Evolutionary conservation across 2,113 vertebrate species (phyloP).

Genomic region (Gymnarchus niloticus): DNA sequence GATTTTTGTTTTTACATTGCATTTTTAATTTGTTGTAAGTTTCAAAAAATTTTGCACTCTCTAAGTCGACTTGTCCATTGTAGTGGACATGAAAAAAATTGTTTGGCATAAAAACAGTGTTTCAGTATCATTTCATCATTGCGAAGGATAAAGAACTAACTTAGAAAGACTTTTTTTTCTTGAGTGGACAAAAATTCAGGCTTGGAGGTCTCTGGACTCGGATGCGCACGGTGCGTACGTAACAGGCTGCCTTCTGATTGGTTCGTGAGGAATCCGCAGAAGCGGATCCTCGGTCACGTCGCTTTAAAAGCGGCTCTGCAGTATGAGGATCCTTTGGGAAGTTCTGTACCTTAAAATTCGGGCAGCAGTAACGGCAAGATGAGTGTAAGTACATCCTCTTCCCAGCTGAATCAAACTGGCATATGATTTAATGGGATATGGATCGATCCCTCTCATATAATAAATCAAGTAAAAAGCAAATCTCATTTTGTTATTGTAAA

Average conservation of each 20-base stretch:
- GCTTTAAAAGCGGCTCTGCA: neutral
- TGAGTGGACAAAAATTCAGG: too few relatives aligned
- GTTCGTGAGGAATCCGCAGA: neutral
- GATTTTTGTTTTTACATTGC: too few relatives aligned
- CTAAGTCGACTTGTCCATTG: too few relatives aligned
- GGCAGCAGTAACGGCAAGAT: neutral
- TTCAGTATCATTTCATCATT: too few relatives aligned
- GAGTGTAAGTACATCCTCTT: neutral
- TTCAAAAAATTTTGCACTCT: too few relatives aligned
- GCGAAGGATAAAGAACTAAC: too few relatives aligned
- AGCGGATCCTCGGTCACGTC: neutral
- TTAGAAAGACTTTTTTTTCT: too few relatives aligned
- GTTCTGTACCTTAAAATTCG: neutral
- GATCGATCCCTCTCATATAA: neutral
- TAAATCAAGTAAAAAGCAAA: neutral
- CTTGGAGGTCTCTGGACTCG: too few relatives aligned
- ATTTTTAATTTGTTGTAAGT: too few relatives aligned
- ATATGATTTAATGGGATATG: neutral
- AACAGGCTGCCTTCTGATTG: neutral
- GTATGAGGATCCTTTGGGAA: neutral
- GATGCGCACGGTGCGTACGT: too few relatives aligned
- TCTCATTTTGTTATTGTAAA: neutral
- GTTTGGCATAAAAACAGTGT: too few relatives aligned
- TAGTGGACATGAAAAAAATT: too few relatives aligned
- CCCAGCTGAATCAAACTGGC: neutral